Conservation (phyloP, 2,113 vertebrate genomes). For the Gymnogyps californianus region DNA sequence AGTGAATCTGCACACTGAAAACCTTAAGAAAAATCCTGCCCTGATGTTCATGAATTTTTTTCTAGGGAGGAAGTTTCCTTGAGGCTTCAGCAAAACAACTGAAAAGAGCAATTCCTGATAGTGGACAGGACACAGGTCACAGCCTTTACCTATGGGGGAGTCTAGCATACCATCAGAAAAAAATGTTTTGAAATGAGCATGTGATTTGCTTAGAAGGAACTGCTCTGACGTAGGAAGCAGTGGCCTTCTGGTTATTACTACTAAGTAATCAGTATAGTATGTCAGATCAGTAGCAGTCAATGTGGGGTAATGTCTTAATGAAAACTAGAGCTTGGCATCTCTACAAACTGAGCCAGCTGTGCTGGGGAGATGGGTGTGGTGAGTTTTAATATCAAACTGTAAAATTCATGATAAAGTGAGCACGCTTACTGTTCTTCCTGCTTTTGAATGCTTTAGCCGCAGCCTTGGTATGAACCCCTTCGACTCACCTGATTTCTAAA, state of each 20-base stretch:
- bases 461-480: background rate
- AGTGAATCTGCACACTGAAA: background rate
- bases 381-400: background rate
- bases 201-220: background rate
- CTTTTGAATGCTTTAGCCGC: background rate
- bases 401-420: background rate
- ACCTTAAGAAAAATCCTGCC: background rate
- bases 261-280: background rate
- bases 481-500: rapidly evolving
- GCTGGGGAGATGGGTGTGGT: background rate
- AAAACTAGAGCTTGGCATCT: background rate
- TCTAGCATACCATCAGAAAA: background rate
- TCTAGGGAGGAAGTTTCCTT: background rate
- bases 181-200: background rate
- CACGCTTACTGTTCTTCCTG: background rate
- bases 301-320: background rate
- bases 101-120: background rate
- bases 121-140: background rate
- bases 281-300: background rate
- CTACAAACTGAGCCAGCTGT: background rate
- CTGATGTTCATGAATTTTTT: background rate
- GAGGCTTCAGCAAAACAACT: background rate
- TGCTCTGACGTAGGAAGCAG: background rate
- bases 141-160: background rate
- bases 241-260: background rate